Evolutionary conservation across 53 echinoderm and acorn worm species (phyloP).

Genomic region (Hippasteria phrygiana): DNA sequence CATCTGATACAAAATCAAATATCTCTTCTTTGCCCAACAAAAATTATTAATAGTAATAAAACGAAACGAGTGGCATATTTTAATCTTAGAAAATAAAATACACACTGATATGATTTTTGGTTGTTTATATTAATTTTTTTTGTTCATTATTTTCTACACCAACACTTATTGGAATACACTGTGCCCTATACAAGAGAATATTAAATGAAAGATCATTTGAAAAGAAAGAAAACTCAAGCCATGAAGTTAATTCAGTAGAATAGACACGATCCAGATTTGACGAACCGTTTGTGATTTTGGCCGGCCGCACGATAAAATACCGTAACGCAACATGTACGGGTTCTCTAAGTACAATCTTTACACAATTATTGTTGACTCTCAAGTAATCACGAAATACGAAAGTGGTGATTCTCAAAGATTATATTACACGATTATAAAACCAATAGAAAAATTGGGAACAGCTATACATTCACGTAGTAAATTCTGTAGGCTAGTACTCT

Average conservation of each 20-base stretch:
- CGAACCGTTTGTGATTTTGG: neutral
- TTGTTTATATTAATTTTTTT: conserved; percentile 41
- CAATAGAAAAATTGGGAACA: conserved; percentile 40
- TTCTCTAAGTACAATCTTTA: conserved; percentile 22
- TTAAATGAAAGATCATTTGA: conserved; percentile 22
- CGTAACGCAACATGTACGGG: neutral
- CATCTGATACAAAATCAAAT: neutral
- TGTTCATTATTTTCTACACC: conserved; percentile 63
- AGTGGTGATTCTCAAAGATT: conserved; percentile 8
- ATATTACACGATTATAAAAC: conserved; percentile 56
- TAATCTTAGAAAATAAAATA: conserved; percentile 28
- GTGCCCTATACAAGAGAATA: conserved; percentile 37
- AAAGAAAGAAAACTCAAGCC: conserved; percentile 12
- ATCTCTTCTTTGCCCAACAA: neutral
- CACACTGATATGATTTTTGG: conserved; percentile 41
- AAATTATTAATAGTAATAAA: neutral
- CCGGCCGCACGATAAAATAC: neutral
- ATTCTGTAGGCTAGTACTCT: neutral
- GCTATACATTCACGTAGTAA: neutral
- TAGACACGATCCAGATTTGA: neutral
- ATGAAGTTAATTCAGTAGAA: too few species aligned
- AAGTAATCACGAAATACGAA: conserved; percentile 9
- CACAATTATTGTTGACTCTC: neutral
- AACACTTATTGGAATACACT: conserved; percentile 43
- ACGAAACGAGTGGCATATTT: conserved; percentile 19